Percentiles rank a stretch among this genome's conserved stretches.
Evolutionary conservation across 1,140 invertebrate species (phyloP).

Genomic region (Hormaphis cornu): DNA sequence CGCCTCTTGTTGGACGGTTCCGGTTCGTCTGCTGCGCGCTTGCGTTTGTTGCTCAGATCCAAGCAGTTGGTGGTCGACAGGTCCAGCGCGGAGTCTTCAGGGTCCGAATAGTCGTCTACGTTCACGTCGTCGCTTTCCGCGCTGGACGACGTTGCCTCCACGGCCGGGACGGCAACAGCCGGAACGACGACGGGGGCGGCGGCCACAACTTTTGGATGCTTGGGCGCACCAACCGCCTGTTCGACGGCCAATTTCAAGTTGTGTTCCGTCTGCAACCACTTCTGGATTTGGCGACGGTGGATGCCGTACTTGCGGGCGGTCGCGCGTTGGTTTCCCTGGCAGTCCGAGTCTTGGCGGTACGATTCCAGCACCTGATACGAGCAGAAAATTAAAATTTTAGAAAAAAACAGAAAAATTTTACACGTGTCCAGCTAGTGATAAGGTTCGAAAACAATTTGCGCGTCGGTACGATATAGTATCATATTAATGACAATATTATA

Average conservation of each 20-base stretch:
- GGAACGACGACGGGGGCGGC: slow-evolving; percentile 37
- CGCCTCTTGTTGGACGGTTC: slow-evolving; percentile 7
- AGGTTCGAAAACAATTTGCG: too few species aligned
- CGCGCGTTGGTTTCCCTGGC: slow-evolving; percentile 72
- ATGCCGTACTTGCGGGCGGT: slow-evolving; percentile 79
- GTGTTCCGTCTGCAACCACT: slow-evolving; percentile 75
- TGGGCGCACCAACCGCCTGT: slow-evolving; percentile 24
- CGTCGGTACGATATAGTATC: too few species aligned
- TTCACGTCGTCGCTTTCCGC: slow-evolving; percentile 41
- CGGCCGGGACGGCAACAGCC: slow-evolving; percentile 43
- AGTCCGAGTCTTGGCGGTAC: slow-evolving; percentile 69
- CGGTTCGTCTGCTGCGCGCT: not conserved
- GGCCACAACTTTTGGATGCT: slow-evolving; percentile 12
- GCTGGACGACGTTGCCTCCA: slow-evolving; percentile 43
- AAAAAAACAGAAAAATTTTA: slow-evolving; percentile 58
- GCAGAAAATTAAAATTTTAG: slow-evolving; percentile 57
- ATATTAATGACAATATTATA: too few species aligned
- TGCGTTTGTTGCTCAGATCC: slow-evolving; percentile 13
- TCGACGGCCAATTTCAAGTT: slow-evolving; percentile 51
- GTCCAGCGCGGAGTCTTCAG: slow-evolving; percentile 23
- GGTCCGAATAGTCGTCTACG: slow-evolving; percentile 23
- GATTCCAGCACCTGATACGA: slow-evolving; percentile 61
- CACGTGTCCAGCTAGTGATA: too few species aligned
- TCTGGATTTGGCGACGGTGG: slow-evolving; percentile 74
- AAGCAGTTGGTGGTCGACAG: slow-evolving; percentile 25